A percentile compares a stretch with the other conserved stretches of the same genome.
Evolutionary conservation across 2,113 vertebrate species (phyloP).

Genomic region (Pachycephala philippinensis): DNA sequence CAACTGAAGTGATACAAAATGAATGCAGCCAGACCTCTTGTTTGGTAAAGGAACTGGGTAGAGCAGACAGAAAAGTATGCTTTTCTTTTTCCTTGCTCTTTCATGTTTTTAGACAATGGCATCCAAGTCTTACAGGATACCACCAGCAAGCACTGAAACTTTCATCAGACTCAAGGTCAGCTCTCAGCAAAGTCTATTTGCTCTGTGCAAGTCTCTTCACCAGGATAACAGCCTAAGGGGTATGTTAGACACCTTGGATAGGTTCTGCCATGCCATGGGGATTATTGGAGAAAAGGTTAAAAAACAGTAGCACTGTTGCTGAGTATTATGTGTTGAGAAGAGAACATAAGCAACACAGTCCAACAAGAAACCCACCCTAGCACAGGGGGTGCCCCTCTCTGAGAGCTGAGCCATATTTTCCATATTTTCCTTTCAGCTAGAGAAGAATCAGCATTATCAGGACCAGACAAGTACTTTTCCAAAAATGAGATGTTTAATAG

Average conservation of each 20-base stretch:
- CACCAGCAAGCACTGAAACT: not conserved
- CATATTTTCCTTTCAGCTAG: not conserved
- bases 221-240: not conserved
- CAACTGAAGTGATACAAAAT: not conserved
- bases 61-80: not conserved
- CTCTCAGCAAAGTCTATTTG: not conserved
- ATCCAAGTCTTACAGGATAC: not conserved
- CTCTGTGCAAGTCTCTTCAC: not conserved
- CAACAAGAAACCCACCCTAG: not conserved
- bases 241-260: not conserved
- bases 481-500: not conserved
- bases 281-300: not conserved
- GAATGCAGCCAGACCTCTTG: not conserved
- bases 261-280: not conserved
- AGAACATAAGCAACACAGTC: not conserved
- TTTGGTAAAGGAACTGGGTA: not conserved
- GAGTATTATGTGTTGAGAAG: not conserved
- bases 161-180: not conserved
- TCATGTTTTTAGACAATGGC: not conserved
- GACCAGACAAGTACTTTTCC: not conserved
- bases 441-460: not conserved
- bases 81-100: not conserved
- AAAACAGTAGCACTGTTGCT: not conserved
- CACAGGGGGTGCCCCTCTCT: not conserved
- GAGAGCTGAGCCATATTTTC: not conserved